Conservation (phyloP, 2,797 vertebrate species). For the Xyrichtys novacula region DNA sequence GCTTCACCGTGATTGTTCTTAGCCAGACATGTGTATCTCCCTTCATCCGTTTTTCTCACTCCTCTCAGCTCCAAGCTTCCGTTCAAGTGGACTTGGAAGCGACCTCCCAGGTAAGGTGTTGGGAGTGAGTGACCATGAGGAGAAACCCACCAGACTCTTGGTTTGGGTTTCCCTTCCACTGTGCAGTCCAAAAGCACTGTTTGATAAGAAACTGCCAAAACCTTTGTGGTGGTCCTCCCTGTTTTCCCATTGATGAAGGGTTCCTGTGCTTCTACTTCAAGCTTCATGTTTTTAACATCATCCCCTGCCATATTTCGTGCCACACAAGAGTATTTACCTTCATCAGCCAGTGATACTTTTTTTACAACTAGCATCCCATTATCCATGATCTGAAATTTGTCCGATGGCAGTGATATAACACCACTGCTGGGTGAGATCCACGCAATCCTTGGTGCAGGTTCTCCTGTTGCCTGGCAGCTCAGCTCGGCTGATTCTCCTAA, state of each 20-base stretch:
- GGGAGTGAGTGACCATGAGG: slow-evolving; percentile 80
- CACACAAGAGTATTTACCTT: slow-evolving; percentile 86
- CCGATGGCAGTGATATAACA: slow-evolving; percentile 72
- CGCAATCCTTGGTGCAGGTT: slow-evolving; percentile 77
- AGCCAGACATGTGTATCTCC: slow-evolving; percentile 81
- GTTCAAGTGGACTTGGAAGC: slow-evolving; percentile 86
- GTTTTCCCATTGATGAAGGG: slow-evolving; percentile 79
- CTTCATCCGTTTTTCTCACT: slow-evolving; percentile 85
- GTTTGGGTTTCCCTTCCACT: slow-evolving; percentile 84
- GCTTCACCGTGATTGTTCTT: slow-evolving; percentile 83
- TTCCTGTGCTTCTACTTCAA: slow-evolving; percentile 79
- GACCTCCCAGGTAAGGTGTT: slow-evolving; percentile 82
- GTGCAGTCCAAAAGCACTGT: slow-evolving; percentile 81
- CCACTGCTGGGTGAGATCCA: slow-evolving; percentile 85
- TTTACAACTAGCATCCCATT: slow-evolving; percentile 81
- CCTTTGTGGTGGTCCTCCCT: slow-evolving; percentile 68
- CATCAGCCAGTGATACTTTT: slow-evolving; percentile 75
- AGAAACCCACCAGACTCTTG: slow-evolving; percentile 83
- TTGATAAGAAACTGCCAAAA: slow-evolving; percentile 83
- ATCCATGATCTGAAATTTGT: slow-evolving; percentile 75
- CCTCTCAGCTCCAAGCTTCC: slow-evolving; percentile 86
- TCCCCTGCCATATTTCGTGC: slow-evolving; percentile 82
- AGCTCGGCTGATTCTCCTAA: slow-evolving; percentile 77
- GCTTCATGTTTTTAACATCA: slow-evolving; percentile 80
- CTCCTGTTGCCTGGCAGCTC: slow-evolving; percentile 81